Conservation (phyloP, 2,113 vertebrate species). For the Aphelocoma coerulescens region DNA sequence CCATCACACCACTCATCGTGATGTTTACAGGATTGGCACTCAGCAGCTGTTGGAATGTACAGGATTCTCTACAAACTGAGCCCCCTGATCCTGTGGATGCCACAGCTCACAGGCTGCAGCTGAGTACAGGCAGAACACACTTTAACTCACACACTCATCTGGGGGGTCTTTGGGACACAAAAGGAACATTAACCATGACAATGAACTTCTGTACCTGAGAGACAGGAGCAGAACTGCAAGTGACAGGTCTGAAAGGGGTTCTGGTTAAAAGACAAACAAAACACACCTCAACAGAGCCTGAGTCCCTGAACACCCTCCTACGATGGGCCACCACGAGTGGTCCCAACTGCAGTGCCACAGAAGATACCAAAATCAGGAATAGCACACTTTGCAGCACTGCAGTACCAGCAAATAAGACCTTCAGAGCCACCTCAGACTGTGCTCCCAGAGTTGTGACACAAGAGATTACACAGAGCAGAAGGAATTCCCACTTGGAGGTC, state of each 20-base stretch:
- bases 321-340: background rate
- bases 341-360: background rate
- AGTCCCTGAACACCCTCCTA: background rate
- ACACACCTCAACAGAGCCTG: background rate
- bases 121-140: background rate
- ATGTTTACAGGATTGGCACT: background rate
- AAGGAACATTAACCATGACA: background rate
- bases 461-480: background rate
- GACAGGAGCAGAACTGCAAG: background rate
- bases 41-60: background rate
- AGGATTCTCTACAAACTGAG: background rate
- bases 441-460: background rate
- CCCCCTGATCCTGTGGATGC: background rate
- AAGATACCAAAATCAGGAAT: background rate
- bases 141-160: background rate
- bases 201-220: background rate
- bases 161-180: background rate
- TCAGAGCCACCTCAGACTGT: background rate
- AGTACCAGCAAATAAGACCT: background rate
- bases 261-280: background rate
- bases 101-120: background rate
- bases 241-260: background rate
- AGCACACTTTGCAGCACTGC: background rate
- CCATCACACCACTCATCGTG: rapidly evolving
- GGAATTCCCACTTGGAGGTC: background rate